Conservation (phyloP, 2,113 vertebrate species). For the Ornithorhynchus anatinus region DNA sequence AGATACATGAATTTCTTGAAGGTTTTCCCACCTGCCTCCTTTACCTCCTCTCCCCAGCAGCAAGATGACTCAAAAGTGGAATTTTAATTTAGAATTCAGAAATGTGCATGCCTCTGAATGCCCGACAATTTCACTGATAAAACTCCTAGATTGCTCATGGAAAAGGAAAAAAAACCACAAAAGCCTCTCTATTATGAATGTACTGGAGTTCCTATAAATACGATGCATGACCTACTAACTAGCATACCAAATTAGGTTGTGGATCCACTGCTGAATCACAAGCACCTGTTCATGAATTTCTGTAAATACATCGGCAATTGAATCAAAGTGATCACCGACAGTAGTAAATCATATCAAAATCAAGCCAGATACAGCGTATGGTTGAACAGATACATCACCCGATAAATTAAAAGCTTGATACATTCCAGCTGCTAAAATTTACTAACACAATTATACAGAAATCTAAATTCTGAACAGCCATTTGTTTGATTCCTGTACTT, state of each 20-base stretch:
- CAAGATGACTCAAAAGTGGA: background rate
- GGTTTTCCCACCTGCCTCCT: too few species aligned
- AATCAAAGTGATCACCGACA: constrained; percentile 55
- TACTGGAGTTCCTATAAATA: constrained; percentile 48
- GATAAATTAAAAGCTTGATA: constrained; percentile 62
- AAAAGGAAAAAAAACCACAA: background rate
- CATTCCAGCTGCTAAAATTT: constrained; percentile 50
- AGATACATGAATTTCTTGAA: background rate
- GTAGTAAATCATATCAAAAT: constrained; percentile 52
- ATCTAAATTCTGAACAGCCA: background rate
- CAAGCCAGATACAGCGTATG: constrained; percentile 19
- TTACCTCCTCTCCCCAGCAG: background rate
- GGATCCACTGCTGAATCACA: constrained; percentile 39
- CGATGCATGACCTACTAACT: constrained; percentile 29
- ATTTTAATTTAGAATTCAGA: constrained; percentile 20
- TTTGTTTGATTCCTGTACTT: too few species aligned
- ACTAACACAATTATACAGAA: constrained; percentile 33
- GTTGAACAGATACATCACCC: constrained; percentile 45
- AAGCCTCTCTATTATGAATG: constrained; percentile 9
- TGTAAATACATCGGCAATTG: constrained; percentile 38
- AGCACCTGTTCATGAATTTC: constrained; percentile 56
- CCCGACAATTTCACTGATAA: constrained; percentile 22
- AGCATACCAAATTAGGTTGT: constrained; percentile 29
- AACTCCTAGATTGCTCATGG: constrained; percentile 21
- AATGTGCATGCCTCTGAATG: background rate